These are phyloP conservation scores for Lepus oiostolus DNA, from an alignment of 2,797 vertebrate genomes.

Conservation along the genomic window DNA sequence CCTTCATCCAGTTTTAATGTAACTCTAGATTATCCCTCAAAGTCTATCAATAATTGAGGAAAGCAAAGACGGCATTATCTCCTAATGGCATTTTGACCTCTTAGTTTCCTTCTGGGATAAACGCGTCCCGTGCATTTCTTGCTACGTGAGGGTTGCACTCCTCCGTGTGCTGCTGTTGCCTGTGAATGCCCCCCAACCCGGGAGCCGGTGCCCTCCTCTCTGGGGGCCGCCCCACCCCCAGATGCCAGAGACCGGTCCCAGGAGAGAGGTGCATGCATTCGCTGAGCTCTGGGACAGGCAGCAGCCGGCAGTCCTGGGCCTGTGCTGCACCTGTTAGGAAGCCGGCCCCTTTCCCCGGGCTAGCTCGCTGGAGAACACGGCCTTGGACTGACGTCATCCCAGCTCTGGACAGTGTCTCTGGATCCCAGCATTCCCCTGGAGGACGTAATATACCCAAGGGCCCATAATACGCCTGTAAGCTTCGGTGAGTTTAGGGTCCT, in stretches of 20 bases:
- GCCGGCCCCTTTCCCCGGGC: too few relatives aligned
- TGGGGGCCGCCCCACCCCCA: rapidly evolving
- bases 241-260: neutral
- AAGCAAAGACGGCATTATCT: slow-evolving; percentile 74
- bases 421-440: rapidly evolving
- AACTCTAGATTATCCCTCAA: slow-evolving; percentile 75
- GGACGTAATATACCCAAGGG: rapidly evolving
- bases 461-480: too few relatives aligned
- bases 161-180: neutral
- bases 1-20: slow-evolving; percentile 80
- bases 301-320: too few relatives aligned
- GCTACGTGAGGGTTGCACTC: too few relatives aligned
- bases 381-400: rapidly evolving
- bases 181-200: too few relatives aligned
- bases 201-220: neutral
- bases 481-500: too few relatives aligned
- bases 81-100: slow-evolving; percentile 77
- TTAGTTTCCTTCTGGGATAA: slow-evolving; percentile 38
- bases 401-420: rapidly evolving
- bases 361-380: too few relatives aligned
- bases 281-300: too few relatives aligned
- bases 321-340: rapidly evolving
- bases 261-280: rapidly evolving
- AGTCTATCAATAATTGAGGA: slow-evolving; percentile 83
- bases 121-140: neutral